Evolutionary conservation across 2,888 invertebrate species (phyloP).

Genomic region (Lordiphosa fenestrarum): DNA sequence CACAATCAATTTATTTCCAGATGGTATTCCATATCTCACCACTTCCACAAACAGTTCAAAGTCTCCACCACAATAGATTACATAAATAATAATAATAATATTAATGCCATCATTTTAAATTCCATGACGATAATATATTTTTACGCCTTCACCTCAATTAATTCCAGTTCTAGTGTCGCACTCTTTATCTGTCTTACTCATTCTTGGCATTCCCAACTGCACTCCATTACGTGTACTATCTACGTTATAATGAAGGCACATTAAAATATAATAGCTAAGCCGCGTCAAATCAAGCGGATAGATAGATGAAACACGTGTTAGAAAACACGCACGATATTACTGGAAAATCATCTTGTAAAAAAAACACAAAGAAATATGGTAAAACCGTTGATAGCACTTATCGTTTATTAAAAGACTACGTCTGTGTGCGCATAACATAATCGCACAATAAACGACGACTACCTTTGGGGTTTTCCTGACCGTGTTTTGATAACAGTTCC

Average conservation of each 20-base stretch:
- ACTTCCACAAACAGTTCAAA: no score
- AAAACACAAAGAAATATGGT: slow-evolving; percentile 18
- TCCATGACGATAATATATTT: no score
- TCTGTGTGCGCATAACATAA: slow-evolving; percentile 21
- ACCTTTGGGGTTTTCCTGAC: slow-evolving; percentile 57
- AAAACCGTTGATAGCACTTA: slow-evolving; percentile 47
- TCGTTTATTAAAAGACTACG: slow-evolving; percentile 28
- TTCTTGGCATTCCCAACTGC: slow-evolving; percentile 13
- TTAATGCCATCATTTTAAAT: no score
- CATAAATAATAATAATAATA: no score
- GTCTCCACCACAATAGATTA: no score
- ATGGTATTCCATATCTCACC: no score
- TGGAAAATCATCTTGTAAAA: slow-evolving; percentile 2
- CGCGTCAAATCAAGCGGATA: slow-evolving; percentile 32
- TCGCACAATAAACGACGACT: slow-evolving; percentile 49
- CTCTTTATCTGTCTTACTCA: no score
- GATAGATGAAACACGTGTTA: slow-evolving; percentile 11
- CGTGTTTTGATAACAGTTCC: slow-evolving; percentile 20
- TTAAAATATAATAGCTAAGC: slow-evolving; percentile 1
- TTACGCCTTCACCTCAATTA: no score
- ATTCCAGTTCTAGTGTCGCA: slow-evolving; percentile 21
- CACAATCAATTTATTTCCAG: no score
- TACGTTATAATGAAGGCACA: slow-evolving; percentile 21
- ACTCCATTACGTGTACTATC: slow-evolving; percentile 46
- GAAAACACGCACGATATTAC: slow-evolving; percentile 1